A percentile compares a stretch with the other conserved stretches of the same genome.
These are phyloP conservation scores for Nothocercus nigrocapillus DNA, from an alignment of 2,113 vertebrate genomes.

Conservation along the genomic window DNA sequence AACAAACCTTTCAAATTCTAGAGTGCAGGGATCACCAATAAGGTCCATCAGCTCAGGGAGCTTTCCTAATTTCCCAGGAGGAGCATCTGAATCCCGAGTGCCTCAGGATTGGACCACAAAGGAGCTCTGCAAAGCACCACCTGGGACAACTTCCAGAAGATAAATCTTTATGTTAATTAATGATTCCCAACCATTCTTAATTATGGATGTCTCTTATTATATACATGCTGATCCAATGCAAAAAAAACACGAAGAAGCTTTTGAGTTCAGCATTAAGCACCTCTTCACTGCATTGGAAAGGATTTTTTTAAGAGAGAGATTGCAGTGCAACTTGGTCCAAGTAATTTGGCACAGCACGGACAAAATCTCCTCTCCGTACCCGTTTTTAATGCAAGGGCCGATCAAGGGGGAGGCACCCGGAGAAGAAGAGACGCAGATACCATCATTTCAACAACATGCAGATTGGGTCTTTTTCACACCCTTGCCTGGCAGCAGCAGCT, in stretches of 20 bases:
- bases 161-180: slow-evolving; percentile 51
- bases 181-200: slow-evolving; percentile 23
- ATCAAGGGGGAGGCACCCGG: not conserved
- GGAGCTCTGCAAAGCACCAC: not conserved
- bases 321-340: not conserved
- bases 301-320: not conserved
- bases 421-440: not conserved
- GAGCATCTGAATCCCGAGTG: not conserved
- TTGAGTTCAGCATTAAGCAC: not conserved
- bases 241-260: fast-evolving
- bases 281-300: not conserved
- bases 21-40: not conserved
- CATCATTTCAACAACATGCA: not conserved
- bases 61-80: not conserved
- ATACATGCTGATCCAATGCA: not conserved
- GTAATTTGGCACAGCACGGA: not conserved
- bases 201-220: slow-evolving; percentile 20
- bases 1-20: not conserved
- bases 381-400: not conserved
- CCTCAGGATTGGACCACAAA: not conserved
- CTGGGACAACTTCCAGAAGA: slow-evolving; percentile 9
- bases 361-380: not conserved
- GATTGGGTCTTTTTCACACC: not conserved
- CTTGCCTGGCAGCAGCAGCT: not conserved
- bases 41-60: not conserved